Evolutionary conservation across 1,140 invertebrate genomes (phyloP).

Genomic region (Ditylenchus dipsaci): DNA sequence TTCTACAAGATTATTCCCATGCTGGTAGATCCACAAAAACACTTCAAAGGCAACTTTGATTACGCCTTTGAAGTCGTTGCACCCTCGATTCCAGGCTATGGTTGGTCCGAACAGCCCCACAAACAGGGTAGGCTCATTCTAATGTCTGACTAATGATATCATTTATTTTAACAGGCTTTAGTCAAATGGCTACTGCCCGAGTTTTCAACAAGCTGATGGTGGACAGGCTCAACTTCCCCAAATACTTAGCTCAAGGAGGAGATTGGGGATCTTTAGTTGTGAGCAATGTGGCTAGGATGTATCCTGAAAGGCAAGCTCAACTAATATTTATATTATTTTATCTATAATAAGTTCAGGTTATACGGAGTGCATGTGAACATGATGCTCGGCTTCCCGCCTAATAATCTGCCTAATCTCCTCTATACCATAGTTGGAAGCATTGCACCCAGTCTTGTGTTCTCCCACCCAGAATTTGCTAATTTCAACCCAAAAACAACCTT

Average conservation of each 20-base stretch:
- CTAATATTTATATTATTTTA: background rate
- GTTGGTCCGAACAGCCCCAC: conserved; percentile 72
- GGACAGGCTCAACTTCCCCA: conserved; percentile 72
- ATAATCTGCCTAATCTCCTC: conserved; percentile 4
- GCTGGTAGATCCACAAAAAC: conserved; percentile 63
- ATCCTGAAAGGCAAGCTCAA: conserved; percentile 63
- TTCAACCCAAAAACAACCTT: background rate
- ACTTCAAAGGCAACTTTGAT: conserved; percentile 65
- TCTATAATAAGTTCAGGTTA: conserved; percentile 58
- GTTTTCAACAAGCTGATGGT: conserved; percentile 78
- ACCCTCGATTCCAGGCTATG: conserved; percentile 78
- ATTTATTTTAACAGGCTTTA: conserved; percentile 11
- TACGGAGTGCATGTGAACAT: conserved; percentile 69
- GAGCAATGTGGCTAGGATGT: conserved; percentile 66
- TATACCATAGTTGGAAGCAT: background rate
- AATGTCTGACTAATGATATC: background rate
- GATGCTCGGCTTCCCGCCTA: conserved; percentile 58
- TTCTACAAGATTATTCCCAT: conserved; percentile 76
- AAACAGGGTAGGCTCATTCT: conserved; percentile 46
- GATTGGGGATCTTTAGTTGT: conserved; percentile 65
- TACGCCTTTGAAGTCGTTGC: conserved; percentile 75
- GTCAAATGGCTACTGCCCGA: conserved; percentile 62
- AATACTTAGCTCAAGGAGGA: conserved; percentile 78
- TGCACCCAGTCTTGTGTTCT: conserved; percentile 56
- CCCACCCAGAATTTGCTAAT: conserved; percentile 63